Evolutionary conservation across 2,797 vertebrate genomes (phyloP), one percentile per base, ranked within the genome.

Genomic region (Sciaenops ocellatus): DNA sequence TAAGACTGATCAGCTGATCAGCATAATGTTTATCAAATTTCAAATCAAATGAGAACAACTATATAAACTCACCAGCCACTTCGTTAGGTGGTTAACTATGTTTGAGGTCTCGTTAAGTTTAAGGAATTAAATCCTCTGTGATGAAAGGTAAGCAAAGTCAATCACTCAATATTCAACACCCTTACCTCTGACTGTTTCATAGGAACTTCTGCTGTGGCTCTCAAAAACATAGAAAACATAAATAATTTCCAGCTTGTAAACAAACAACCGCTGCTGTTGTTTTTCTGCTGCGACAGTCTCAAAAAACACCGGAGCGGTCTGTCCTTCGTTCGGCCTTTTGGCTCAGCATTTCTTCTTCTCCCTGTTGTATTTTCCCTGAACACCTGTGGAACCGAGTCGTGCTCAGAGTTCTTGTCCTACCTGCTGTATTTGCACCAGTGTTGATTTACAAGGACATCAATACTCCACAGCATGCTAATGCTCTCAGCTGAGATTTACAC

Each of bases 381-480:
- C 78, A 80, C 71, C 74, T 75, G 87, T 0, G 63, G 67, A 81
- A 22, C 42, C 24, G 62, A 75, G 73, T 55, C 24, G 9, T 20
- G 17, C 73, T 82, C 64, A 0, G 16, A 66, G 69, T 75, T 72
- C 64, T 69, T 48, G 78, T 85, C 80, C 67, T 67, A 81, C 79
- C 84, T 80, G 80, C 83, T 77, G 69, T 78, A 82, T 87, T 87
- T 85, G 79, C 67, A 17, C 71, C 79, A 56, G 0, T 83, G 82
- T 73, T 82, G 84, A 82, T 88, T 80, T 80, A 74, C 73, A 83
- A 69, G 61, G 76, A 77, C 86, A 64, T 89, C 82, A 68, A 78
- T 78, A 73, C 77, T 68, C 83, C 30, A 1, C 78, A 61, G 86
- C 76, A 78, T 72, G 56, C 75, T 78, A 73, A 85, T 66, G 65